Evolutionary conservation across 2,888 invertebrate species (phyloP).

Genomic region (Lycocerus yunnanus): DNA sequence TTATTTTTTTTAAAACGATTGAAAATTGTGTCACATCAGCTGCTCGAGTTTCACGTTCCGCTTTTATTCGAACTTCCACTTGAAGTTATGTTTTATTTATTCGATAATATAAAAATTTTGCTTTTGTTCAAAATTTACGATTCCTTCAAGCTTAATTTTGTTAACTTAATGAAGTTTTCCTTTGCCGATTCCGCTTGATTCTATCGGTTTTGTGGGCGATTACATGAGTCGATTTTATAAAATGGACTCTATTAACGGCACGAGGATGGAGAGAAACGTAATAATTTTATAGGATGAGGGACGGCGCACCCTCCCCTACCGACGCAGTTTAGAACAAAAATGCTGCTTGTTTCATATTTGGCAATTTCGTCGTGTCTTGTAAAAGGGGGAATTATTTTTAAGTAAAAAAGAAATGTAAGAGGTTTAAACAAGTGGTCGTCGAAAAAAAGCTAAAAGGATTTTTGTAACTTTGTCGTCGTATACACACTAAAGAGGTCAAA

Average conservation of each 20-base stretch:
- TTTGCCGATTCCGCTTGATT: not conserved
- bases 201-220: not conserved
- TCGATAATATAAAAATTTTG: not conserved
- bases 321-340: not conserved
- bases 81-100: not conserved
- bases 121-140: not conserved
- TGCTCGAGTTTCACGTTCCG: too few relatives aligned
- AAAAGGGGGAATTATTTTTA: not conserved
- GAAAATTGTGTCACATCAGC: not conserved
- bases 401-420: not conserved
- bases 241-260: not conserved
- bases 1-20: not conserved
- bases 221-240: not conserved
- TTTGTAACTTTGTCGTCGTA: slow-evolving; percentile 38
- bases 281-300: not conserved
- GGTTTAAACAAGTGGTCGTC: not conserved
- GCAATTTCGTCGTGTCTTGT: not conserved
- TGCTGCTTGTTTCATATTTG: not conserved
- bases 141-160: not conserved
- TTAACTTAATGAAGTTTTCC: not conserved
- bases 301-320: not conserved
- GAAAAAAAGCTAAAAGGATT: slow-evolving; percentile 20
- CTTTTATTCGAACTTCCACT: not conserved
- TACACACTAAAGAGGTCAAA: slow-evolving; percentile 33
- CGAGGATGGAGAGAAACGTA: not conserved